Percentiles rank a stretch among this genome's conserved stretches.
Evolutionary conservation across 2,888 invertebrate genomes (phyloP).

Genomic region (Steinernema scapterisci): DNA sequence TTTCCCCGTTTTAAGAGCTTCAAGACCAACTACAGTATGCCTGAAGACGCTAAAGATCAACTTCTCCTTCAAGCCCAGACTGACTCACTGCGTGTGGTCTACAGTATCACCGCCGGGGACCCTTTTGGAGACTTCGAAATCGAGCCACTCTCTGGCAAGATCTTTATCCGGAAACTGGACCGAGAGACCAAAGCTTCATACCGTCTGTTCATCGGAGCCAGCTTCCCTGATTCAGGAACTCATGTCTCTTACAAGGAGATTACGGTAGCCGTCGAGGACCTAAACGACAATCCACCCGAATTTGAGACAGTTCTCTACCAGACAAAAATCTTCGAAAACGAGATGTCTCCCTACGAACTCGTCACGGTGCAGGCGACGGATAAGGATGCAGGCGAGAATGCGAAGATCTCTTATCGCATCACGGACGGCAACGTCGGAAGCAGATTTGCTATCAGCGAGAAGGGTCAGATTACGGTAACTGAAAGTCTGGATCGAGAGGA

Average conservation of each 20-base stretch:
- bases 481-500: conserved; percentile 50
- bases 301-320: conserved; percentile 71
- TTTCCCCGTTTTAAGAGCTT: conserved; percentile 38
- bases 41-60: not conserved
- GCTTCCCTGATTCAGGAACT: conserved; percentile 39
- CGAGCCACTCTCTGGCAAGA: conserved; percentile 13
- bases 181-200: not conserved
- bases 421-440: conserved; percentile 68
- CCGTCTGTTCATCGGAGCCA: conserved; percentile 9
- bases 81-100: not conserved
- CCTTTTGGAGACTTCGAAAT: conserved; percentile 29
- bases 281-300: conserved; percentile 91
- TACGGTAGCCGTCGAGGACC: conserved; percentile 72
- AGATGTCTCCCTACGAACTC: conserved; percentile 37
- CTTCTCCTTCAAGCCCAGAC: not conserved
- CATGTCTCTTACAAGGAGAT: conserved; percentile 41
- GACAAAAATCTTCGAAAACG: conserved; percentile 52
- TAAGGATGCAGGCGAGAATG: conserved; percentile 82
- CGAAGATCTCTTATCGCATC: conserved; percentile 83
- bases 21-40: conserved; percentile 6
- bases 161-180: not conserved
- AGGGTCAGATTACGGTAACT: conserved; percentile 69
- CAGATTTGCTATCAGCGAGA: conserved; percentile 81
- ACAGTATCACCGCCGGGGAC: conserved; percentile 31
- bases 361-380: conserved; percentile 83